Conservation (phyloP, 2,888 invertebrate species). For the Nesidiocoris tenuis region DNA sequence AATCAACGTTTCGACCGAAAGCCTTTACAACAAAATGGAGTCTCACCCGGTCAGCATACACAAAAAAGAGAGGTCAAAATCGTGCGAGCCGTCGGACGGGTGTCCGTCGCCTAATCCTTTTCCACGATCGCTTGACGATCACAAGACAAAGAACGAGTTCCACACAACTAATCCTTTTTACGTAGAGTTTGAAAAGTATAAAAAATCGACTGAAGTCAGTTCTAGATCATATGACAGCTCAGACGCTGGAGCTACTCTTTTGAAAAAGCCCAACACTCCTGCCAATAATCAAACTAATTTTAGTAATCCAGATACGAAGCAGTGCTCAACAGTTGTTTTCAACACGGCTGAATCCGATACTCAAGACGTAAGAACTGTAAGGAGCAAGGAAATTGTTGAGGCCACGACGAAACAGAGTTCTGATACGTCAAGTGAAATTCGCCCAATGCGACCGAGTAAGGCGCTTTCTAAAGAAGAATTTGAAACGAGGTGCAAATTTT, state of each 20-base stretch:
- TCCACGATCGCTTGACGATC: background rate
- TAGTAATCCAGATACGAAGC: background rate
- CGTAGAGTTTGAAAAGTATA: constrained; percentile 8
- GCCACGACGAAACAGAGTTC: background rate
- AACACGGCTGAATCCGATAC: background rate
- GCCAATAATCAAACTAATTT: background rate
- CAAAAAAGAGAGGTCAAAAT: constrained; percentile 42
- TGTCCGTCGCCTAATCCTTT: constrained; percentile 15
- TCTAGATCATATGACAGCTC: background rate
- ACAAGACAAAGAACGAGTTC: background rate
- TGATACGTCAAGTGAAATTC: no score
- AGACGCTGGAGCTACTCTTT: background rate
- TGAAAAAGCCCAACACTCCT: background rate
- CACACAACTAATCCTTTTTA: constrained; percentile 39
- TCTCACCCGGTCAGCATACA: background rate
- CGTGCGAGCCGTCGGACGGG: constrained; percentile 44
- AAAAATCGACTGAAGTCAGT: background rate
- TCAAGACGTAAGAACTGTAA: no score
- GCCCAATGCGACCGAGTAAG: constrained; percentile 2
- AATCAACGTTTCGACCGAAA: constrained; percentile 22
- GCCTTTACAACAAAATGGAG: constrained; percentile 30
- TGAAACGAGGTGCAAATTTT: constrained; percentile 44
- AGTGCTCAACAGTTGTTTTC: background rate
- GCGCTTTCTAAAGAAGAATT: constrained; percentile 36
- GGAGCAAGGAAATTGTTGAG: background rate